Base-by-base conservation (phyloP, 2,797 vertebrate species). In the Myotis vivesi region DNA sequence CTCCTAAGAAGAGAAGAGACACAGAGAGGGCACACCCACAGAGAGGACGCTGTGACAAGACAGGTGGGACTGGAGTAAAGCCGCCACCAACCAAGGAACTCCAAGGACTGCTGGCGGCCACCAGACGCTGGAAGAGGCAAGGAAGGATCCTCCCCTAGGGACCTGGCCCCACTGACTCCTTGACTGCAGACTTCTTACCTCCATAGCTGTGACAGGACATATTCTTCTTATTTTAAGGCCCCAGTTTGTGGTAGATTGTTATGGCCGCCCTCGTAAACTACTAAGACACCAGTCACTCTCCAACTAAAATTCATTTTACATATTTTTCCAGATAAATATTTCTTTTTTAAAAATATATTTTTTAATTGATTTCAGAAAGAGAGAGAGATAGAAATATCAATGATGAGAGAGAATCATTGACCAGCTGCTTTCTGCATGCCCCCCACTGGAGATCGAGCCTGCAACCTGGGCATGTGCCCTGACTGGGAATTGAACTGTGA, bases 271-370 rank as follows among this genome's bases (percentile, higher is more conserved):
- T 72, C n/a, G 30, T 46, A 84, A 71, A 72, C 20, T 55, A 33
- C 64, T 68, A 55, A 77, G 44, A 83, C 3, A 46, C 19, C 28
- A 84, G 36, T 53, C 69, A 46, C 66, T 71, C 15, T 73, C 55
- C 57, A 73, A 85, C 30, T 62, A 69, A 89, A 91, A 85, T 66
- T 46, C 53, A n/a, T 66, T 93, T 91, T 86, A 83, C 23, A 6
- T 76, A 62, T 79, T 93, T 73, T 93, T 62, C 25, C 49, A 83
- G 64, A n/a, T 77, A 81, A 49, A 28, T 77, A 80, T 81, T 85
- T 57, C 69, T 93, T 72, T 59, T 62, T 30, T 1, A 62, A 62
- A 62, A 62, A 30, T 28, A 62, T 6, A 62, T 62, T 62, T 62
- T 59, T 62, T 3, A 30, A 62, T 30, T 30, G 13, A 62, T 30